phyloP scores from a whole-genome alignment of 2,888 invertebrate species.

The Emmelina monodactyla region DNA sequence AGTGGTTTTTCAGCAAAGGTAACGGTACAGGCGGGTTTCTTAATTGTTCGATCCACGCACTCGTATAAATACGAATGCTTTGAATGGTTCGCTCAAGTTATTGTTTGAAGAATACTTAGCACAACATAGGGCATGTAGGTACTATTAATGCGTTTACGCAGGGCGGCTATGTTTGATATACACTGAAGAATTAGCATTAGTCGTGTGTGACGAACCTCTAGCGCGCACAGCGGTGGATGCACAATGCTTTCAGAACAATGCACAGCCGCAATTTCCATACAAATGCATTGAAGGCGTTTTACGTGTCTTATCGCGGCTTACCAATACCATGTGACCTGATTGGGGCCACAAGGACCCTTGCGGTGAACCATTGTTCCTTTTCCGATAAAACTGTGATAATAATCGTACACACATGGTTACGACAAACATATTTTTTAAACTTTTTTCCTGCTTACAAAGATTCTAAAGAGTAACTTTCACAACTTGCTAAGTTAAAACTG shows the following conservation, averaged over 20 bases:
- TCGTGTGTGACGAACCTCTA: background rate
- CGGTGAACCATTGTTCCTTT: slow-evolving; percentile 40
- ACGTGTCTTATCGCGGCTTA: slow-evolving; percentile 41
- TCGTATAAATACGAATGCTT: background rate
- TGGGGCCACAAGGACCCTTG: slow-evolving; percentile 33
- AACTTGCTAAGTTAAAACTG: background rate
- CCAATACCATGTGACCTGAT: slow-evolving; percentile 29
- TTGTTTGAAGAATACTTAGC: background rate
- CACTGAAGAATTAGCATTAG: background rate
- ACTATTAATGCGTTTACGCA: background rate
- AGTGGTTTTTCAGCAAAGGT: slow-evolving; percentile 39
- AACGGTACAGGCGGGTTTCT: slow-evolving; percentile 57
- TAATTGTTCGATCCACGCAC: slow-evolving; percentile 28
- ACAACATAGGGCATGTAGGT: background rate
- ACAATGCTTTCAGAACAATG: background rate
- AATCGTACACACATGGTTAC: slow-evolving; percentile 21
- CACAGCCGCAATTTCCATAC: background rate
- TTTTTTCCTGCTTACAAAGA: too few species aligned
- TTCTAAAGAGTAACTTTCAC: background rate
- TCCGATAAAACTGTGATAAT: slow-evolving; percentile 37
- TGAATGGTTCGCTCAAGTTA: background rate
- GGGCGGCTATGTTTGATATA: background rate
- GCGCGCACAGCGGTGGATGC: background rate
- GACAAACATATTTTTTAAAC: too few species aligned
- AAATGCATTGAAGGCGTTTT: slow-evolving; percentile 16